Base-by-base conservation (phyloP, 92 coral and sea anemone species). In the Heliopora coerulea region DNA sequence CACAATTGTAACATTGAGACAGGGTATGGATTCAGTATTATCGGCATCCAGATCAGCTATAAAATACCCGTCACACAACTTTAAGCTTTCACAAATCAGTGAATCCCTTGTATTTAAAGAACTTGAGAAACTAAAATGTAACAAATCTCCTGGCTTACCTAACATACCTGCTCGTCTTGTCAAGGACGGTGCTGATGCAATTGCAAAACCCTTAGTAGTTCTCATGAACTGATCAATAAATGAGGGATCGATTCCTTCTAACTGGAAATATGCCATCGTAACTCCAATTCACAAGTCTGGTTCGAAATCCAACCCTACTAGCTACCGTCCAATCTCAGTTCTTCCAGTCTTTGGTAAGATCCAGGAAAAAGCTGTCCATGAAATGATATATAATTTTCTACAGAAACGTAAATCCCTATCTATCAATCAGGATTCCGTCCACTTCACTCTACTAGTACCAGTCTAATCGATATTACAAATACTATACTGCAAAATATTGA, bases 81-180 rank as follows among this genome's bases (percentile, higher is more conserved):
- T 83, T 63, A 69, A 56, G 54, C 65, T 83, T 42, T 83, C 86
- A 32, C 62, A 49, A 46, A 56, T 76, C n/a, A 33, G 49, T 35
- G 87, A 83, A 56, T 15, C 64, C 40, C 77, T 59, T 78, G 79
- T 78, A 39, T 54, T n/a, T 11, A 50, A 80, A 61, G 37, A 73
- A 50, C 48, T 80, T 32, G 72, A 80, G 48, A 48, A 58, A 25
- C 15, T 83, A 23, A 62, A 83, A 61, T 52, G 59, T 37, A 67
- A 72, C 50, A 65, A 65, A 33, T 65, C 72, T 2, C 73, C 88
- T 65, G 82, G 88, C 17, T 26, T 84, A 42, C 29, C 35, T 0
- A 49, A 83, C 57, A 83, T 84, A 19, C 88, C 88, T 25, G 84
- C 88, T 40, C 66, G 79, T 30, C 82, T 83, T 31, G 73, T 83